Base-by-base conservation (phyloP, 2,888 invertebrate species). In the Acleris emargana region DNA sequence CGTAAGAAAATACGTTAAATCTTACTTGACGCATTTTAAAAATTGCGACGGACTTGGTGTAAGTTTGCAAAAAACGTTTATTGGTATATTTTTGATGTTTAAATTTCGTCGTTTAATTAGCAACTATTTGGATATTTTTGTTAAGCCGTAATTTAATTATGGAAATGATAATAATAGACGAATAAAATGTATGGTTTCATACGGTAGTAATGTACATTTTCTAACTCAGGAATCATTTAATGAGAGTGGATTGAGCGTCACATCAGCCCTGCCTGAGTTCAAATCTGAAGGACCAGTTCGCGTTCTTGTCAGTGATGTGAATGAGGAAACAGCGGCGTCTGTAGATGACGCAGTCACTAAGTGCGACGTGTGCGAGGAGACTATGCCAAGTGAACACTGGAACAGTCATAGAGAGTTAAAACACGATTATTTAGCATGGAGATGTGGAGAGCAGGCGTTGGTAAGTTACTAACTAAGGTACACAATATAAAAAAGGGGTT, bases 341-440 rank as follows among this genome's bases (percentile, higher is more conserved):
- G 58, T 25, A 11, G 25, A 32, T 22, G 58, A 42, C 20, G 42
- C n/a, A 2, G 11, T 51, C 22, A 63, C 73, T 5, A 72, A 71
- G 58, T 83, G 84, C 64, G 84, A 75, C 1, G 79, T 82, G 32
- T 85, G 85, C 64, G 51, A 64, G 5, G 62, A 71, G 43, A 66
- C 72, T 13, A 62, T 84, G 7, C 32, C 67, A 9, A 61, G 58
- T 0, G 47, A 66, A 3, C 51, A 68, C 3, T 86, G 87, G 87
- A 69, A 78, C 6, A 69, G 76, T 16, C 87, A 88, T 59, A 80
- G 82, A 32, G 70, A 71, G 20, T 71, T 58, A 5, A 68, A 77
- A 67, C 88, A 88, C 58, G 75, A 80, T 28, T 88, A 88, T 69
- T 55, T 87, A 42, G 87, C 87, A 0, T 87, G 86, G 84, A 76